phyloP scores from a whole-genome alignment of 2,113 vertebrate species.

The Brachyistius frenatus region DNA sequence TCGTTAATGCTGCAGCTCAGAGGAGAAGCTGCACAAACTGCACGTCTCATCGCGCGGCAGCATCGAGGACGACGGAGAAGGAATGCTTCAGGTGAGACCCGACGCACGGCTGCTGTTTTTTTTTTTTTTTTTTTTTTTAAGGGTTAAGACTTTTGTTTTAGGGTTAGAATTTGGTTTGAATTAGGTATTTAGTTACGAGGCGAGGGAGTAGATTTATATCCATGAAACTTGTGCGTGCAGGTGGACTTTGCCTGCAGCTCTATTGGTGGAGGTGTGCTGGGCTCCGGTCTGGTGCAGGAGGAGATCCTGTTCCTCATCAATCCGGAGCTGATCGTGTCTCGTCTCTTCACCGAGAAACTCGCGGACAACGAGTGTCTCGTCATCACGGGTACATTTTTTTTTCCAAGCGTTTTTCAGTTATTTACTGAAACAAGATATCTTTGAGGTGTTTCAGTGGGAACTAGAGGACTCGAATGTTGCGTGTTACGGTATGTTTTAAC shows the following conservation, averaged over 20 bases:
- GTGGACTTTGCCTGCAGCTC: conserved; percentile 80
- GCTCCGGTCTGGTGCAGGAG: conserved; percentile 81
- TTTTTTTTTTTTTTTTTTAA: no score
- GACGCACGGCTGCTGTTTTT: no score
- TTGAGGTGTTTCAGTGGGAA: not conserved
- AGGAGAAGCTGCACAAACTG: conserved; percentile 59
- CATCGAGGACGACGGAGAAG: conserved; percentile 75
- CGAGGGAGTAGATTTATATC: no score
- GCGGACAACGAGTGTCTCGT: conserved; percentile 73
- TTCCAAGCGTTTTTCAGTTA: no score
- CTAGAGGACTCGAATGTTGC: no score
- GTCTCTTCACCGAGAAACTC: conserved; percentile 83
- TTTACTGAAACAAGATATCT: no score
- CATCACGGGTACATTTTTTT: conserved; percentile 69
- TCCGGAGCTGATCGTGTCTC: conserved; percentile 82
- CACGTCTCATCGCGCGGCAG: conserved; percentile 58
- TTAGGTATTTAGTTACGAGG: no score
- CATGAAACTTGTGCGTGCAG: conserved; percentile 45
- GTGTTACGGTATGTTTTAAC: not conserved
- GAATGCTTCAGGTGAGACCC: conserved; percentile 79
- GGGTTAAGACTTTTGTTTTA: no score
- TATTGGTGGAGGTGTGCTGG: conserved; percentile 81
- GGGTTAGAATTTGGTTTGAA: no score
- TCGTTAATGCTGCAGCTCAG: conserved; percentile 43
- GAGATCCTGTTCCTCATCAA: conserved; percentile 83